Evolutionary conservation across 2,888 invertebrate genomes (phyloP), one percentile per base, ranked within the genome.

Genomic region (Euzetes globulus): DNA sequence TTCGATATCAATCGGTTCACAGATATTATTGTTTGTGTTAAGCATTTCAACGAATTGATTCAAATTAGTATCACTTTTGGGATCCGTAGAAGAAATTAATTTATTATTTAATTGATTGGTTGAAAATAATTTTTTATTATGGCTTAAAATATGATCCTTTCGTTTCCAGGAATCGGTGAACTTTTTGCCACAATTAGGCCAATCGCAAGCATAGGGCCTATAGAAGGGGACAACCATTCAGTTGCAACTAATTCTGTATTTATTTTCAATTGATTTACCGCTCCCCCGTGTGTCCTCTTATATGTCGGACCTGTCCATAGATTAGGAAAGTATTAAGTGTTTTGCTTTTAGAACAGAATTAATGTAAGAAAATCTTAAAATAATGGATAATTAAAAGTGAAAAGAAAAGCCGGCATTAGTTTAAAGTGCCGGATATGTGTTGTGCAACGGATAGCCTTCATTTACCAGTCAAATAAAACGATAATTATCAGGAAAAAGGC

Each of bases 161-260:
- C 17, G 41, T 68, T 68, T 68, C 68, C 68, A 68, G 19, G 68
- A 68, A 78, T 94, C 87, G 0, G 94, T 94, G 81, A 94, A 94
- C 0, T 91, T 90, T 82, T 94, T 94, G 0, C 91, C 91, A 81
- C 94, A 94, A 63, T 88, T 88, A 78, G 89, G 88, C 75, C 89
- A 89, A 75, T 92, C 91, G 80, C 94, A 94, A 79, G 90, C 90
- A 81, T 89, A 94, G 0, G 94, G 94, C 72, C 93, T 68, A 41
- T 41, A 41, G 41, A n/a, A n/a, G 41, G 41, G 41, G 11, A 41
- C 41, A 60, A n/a, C 52, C 22, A 52, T n/a, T 52, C 52, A n/a
- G n/a, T n/a, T n/a, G n/a, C n/a, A n/a, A n/a, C n/a, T n/a, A n/a
- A n/a, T n/a, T n/a, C n/a, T n/a, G 41, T 13, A 41, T 41, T 41